These are phyloP conservation scores for Lates japonicus DNA, from an alignment of 2,797 vertebrate genomes.

Conservation along the genomic window DNA sequence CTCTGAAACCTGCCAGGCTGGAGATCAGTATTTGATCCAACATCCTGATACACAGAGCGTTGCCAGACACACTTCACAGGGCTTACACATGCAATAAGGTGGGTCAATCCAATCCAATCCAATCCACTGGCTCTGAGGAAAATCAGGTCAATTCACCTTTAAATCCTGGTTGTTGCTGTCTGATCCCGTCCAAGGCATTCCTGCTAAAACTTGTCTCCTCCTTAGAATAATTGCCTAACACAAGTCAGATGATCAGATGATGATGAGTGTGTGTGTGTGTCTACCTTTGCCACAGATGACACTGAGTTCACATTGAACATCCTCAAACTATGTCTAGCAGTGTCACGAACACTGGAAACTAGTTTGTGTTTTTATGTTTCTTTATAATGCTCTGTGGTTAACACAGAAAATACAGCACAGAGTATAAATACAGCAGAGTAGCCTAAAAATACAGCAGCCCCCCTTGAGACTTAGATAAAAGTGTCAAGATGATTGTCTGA, in stretches of 20 bases:
- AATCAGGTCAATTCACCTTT: slow-evolving; percentile 43
- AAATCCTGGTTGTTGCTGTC: slow-evolving; percentile 11
- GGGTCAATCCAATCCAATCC: slow-evolving; percentile 45
- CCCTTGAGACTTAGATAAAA: slow-evolving; percentile 39
- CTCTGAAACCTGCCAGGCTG: slow-evolving; percentile 6
- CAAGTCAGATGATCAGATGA: slow-evolving; percentile 43
- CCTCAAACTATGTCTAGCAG: slow-evolving; percentile 4
- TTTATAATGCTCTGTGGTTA: neutral
- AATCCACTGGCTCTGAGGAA: neutral
- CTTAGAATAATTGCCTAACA: slow-evolving; percentile 25
- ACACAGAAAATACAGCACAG: neutral
- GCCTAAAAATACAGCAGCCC: slow-evolving; percentile 27
- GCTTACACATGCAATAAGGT: slow-evolving; percentile 51
- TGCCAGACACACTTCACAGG: slow-evolving; percentile 23
- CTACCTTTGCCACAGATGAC: slow-evolving; percentile 29
- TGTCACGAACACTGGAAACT: neutral
- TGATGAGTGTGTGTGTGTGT: neutral
- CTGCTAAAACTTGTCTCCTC: slow-evolving; percentile 1
- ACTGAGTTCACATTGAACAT: neutral
- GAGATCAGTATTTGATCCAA: slow-evolving; percentile 44
- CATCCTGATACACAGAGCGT: slow-evolving; percentile 38
- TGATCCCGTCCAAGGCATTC: slow-evolving; percentile 26
- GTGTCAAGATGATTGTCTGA: neutral
- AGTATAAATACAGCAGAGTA: slow-evolving; percentile 40
- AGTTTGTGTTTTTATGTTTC: neutral